Base-by-base conservation (phyloP, 2,888 invertebrate genomes). In the Tethea ocularis region DNA sequence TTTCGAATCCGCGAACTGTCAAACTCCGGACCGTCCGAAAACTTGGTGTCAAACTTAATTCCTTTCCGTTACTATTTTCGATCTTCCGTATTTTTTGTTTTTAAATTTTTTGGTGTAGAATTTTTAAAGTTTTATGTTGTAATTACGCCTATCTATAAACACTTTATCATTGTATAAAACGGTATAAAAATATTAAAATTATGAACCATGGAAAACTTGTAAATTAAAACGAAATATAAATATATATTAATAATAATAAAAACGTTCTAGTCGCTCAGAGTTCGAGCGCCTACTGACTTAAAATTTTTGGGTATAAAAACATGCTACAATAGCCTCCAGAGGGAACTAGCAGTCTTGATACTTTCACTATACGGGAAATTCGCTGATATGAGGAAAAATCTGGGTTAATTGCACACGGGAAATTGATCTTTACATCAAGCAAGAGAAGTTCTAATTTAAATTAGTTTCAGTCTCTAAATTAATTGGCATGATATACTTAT, bases 221-320 rank as follows among this genome's bases (percentile, higher is more conserved):
- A 92, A 91, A 93, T 91, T 83, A 91, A 91, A 93, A 91, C 92
- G 91, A 92, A 92, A 93, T 93, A 93, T 93, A 93, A 92, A 92
- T 93, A 92, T 92, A 93, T 93, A 92, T 89, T 91, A 91, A 89
- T 91, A 91, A 88, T 89, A 91, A 90, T 93, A 93, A 89, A 90
- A 91, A 87, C 93, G 93, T 93, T 86, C 89, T 86, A 88, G 91
- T 91, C 83, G 90, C 88, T 87, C 93, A 77, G 93, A 88, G 93
- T 91, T 84, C 91, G 91, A 91, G 93, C 92, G 93, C 91, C 93
- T 92, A 93, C 93, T 93, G 93, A 92, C 91, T 93, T 93, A 91
- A 93, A 93, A 93, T 93, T 93, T 93, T 93, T 93, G 92, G 93
- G 93, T 87, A 93, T 93, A 93, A 93, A 93, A 93, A 93, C 93